Percentiles rank a stretch among this genome's conserved stretches.
phyloP scores from a whole-genome alignment of 2,888 invertebrate genomes.

The Tetragonisca angustula region DNA sequence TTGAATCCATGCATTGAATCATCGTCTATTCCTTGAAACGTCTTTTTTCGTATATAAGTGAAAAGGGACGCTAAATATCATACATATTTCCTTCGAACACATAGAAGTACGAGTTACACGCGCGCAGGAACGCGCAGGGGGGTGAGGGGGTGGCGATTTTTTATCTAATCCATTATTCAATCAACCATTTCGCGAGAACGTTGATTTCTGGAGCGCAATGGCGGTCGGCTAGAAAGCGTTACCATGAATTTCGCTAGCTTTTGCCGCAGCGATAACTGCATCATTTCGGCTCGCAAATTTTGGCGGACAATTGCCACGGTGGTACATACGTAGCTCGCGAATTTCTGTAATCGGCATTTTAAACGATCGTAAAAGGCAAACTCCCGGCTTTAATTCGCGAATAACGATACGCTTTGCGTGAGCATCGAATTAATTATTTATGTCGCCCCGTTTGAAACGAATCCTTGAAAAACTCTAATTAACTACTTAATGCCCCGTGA shows the following conservation, averaged over 20 bases:
- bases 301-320: constrained; percentile 15
- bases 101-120: not conserved
- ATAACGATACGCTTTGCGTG: constrained; percentile 43
- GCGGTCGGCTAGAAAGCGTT: not conserved
- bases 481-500: constrained; percentile 46
- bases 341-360: constrained; percentile 52
- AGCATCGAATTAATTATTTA: constrained; percentile 47
- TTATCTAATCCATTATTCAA: constrained; percentile 2
- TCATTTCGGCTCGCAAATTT: constrained; percentile 37
- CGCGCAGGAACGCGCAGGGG: not conserved
- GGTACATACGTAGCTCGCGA: not conserved
- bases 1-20: no score
- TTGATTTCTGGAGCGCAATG: constrained; percentile 8
- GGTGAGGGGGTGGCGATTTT: not conserved
- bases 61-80: not conserved
- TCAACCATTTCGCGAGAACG: constrained; percentile 3
- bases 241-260: constrained; percentile 37
- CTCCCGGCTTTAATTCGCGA: constrained; percentile 42
- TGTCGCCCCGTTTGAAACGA: constrained; percentile 21
- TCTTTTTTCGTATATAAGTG: no score
- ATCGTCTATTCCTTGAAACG: no score
- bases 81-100: not conserved
- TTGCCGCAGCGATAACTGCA: constrained; percentile 40
- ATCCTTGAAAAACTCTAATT: constrained; percentile 48
- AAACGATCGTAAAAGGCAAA: constrained; percentile 43